Evolutionary conservation across 1,140 invertebrate species (phyloP), one percentile per base, ranked within the genome.

Genomic region (Aphelinus atriplicis): DNA sequence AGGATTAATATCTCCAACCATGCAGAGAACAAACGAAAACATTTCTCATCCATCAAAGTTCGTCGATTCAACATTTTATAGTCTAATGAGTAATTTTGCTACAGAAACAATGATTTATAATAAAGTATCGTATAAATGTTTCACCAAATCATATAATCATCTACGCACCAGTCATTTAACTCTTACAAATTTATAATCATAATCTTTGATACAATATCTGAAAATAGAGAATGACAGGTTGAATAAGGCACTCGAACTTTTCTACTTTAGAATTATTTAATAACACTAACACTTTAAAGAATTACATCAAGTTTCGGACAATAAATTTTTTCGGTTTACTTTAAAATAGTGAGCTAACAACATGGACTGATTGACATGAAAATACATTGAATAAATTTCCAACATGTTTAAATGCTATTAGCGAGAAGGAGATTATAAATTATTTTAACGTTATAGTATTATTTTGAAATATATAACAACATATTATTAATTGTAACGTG

Each of bases 291-390:
- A 71, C 55, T 70, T 66, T 60, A 55, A 58, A 62, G 45, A 63
- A 61, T 71, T 75, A 75, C 67, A 75, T 69, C 55, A 47, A 71
- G 45, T 69, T 75, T 65, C n/a, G 64, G 50, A 72, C 70, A 72
- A 72, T 72, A 64, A 72, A 72, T 64, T 46, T 26, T 57, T 62
- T 65, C 48, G 26, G 47, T 69, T 74, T 48, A 57, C 7, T 69
- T 69, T 63, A 58, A 70, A 75, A 71, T 66, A 58, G 26, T 75
- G 64, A 58, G 55, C 47, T 66, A 75, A 71, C 56, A 71, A 66
- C 43, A 2, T 58, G 56, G 55, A 71, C 53, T 71, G 1, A 48
- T 60, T 42, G 56, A 75, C 58, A 70, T 65, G 55, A 65, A 48
- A 57, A 67, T 66, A 66, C 55, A 57, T 73, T 58, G 64, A 60